Evolutionary conservation across 2,113 vertebrate genomes (phyloP).

Genomic region (Peucedramus taeniatus): DNA sequence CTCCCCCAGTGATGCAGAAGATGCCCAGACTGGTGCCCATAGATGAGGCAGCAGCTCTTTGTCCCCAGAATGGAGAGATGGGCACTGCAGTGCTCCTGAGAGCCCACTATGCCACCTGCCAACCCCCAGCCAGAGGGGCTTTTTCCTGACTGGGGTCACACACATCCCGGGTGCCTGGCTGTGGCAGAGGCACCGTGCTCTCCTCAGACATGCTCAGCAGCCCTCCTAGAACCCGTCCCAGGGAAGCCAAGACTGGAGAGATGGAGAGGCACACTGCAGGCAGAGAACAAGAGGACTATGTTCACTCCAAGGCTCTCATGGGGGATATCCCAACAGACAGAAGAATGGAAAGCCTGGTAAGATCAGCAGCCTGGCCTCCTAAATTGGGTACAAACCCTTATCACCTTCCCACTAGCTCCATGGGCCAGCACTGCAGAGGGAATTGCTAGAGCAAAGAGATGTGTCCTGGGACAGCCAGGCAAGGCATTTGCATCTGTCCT

Average conservation of each 20-base stretch:
- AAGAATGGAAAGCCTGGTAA: background rate
- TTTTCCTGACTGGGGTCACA: background rate
- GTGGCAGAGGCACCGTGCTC: background rate
- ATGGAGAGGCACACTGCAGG: background rate
- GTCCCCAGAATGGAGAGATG: background rate
- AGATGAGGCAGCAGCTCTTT: background rate
- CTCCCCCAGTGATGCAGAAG: background rate
- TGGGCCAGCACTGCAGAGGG: background rate
- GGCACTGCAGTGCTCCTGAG: background rate
- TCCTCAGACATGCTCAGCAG: background rate
- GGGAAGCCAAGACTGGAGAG: background rate
- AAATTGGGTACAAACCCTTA: background rate
- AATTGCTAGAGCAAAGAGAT: background rate
- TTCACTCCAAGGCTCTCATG: background rate
- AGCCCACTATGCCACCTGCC: background rate
- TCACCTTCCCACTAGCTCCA: background rate
- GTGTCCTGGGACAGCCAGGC: background rate
- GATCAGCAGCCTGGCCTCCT: background rate
- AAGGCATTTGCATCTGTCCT: background rate
- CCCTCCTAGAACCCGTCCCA: background rate
- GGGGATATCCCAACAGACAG: background rate
- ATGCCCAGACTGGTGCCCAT: background rate
- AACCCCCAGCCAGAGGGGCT: background rate
- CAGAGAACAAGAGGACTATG: background rate
- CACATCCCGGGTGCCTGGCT: background rate